A percentile compares a stretch with the other conserved stretches of the same genome.
Evolutionary conservation across 2,113 vertebrate genomes (phyloP).

Genomic region (Rattus rattus): DNA sequence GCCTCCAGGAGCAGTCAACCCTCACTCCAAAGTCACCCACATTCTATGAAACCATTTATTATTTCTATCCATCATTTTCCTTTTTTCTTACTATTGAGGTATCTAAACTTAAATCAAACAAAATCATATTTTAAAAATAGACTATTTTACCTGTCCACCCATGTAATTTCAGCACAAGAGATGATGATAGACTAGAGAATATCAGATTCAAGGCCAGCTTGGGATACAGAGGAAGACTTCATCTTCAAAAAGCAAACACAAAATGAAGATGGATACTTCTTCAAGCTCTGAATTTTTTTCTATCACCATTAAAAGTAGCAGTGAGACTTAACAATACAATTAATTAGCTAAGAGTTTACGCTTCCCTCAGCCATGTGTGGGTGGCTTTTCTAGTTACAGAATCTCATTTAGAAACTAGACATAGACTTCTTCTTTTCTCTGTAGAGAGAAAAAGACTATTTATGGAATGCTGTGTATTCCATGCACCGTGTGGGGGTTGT

Average conservation of each 20-base stretch:
- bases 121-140: background rate
- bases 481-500: background rate
- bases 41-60: background rate
- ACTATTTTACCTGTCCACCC: background rate
- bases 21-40: background rate
- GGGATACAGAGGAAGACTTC: background rate
- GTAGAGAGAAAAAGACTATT: background rate
- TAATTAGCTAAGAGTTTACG: background rate
- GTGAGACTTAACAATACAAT: background rate
- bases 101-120: background rate
- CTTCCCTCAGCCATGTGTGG: background rate
- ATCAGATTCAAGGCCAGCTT: background rate
- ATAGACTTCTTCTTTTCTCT: background rate
- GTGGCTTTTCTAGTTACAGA: background rate
- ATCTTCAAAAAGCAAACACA: background rate
- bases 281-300: constrained; percentile 33
- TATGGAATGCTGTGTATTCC: background rate
- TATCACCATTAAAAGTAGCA: background rate
- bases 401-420: background rate
- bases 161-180: background rate
- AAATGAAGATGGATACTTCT: background rate
- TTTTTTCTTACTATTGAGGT: background rate
- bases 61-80: background rate
- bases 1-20: background rate
- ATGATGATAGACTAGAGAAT: background rate